A percentile compares a stretch with the other conserved stretches of the same genome.
Conservation (phyloP, 2,797 vertebrate species). For the Chaetodon trifasciatus region DNA sequence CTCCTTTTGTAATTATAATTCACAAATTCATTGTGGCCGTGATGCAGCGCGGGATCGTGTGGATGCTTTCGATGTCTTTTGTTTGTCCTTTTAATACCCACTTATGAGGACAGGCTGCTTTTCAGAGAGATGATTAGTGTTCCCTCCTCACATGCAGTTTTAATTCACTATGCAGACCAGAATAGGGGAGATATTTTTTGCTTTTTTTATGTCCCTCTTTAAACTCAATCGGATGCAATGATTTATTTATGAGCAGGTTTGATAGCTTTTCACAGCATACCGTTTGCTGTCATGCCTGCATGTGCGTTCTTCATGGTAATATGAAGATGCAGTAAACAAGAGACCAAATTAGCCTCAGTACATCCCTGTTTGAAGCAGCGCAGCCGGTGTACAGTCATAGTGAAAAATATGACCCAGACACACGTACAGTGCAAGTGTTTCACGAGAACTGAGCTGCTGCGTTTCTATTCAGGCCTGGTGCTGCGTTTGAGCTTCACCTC, state of each 20-base stretch:
- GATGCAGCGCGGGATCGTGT: constrained; percentile 3
- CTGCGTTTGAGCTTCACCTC: constrained; percentile 34
- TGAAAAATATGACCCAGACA: constrained; percentile 34
- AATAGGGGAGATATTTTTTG: constrained; percentile 9
- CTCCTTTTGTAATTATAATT: neutral
- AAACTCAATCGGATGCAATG: neutral
- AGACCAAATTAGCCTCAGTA: constrained; percentile 32
- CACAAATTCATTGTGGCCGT: neutral
- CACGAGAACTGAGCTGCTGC: constrained; percentile 28
- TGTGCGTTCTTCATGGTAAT: constrained; percentile 6
- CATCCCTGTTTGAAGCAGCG: constrained; percentile 28
- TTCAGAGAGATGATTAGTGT: constrained; percentile 28
- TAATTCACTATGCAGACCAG: constrained; percentile 21
- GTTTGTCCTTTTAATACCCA: constrained; percentile 30
- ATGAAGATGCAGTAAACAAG: constrained; percentile 36
- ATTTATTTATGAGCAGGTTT: constrained; percentile 34
- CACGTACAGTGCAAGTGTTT: constrained; percentile 31
- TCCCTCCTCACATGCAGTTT: constrained; percentile 29
- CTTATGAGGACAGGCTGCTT: constrained; percentile 7
- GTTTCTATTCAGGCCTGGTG: constrained; percentile 29
- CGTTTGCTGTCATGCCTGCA: neutral
- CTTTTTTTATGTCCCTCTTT: constrained; percentile 5
- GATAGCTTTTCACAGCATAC: constrained; percentile 19
- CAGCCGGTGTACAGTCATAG: constrained; percentile 41
- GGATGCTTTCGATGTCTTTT: constrained; percentile 14